Percentiles rank a stretch among this genome's conserved stretches.
These are phyloP conservation scores for Myotis davidii DNA, from an alignment of 2,113 vertebrate genomes.

Conservation along the genomic window DNA sequence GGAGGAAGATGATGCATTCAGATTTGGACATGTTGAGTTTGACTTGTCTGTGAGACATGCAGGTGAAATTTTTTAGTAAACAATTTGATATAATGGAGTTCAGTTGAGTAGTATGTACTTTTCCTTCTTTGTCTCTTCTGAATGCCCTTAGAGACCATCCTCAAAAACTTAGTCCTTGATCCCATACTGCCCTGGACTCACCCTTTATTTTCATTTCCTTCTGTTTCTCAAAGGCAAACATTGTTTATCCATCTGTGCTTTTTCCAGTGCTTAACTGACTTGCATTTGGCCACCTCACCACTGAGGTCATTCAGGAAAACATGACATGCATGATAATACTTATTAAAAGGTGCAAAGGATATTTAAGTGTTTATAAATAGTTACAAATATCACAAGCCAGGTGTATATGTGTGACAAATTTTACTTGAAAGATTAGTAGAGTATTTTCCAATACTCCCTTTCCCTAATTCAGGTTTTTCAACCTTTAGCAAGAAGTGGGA, in stretches of 20 bases:
- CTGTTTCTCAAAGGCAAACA: not conserved
- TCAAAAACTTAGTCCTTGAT: not conserved
- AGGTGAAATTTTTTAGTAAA: not conserved
- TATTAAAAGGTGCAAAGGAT: not conserved
- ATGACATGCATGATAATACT: not conserved
- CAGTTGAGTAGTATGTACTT: not conserved
- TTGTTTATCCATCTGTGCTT: not conserved
- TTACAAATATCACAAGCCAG: not conserved
- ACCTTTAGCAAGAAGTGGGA: not conserved
- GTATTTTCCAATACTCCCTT: not conserved
- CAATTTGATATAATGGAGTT: slow-evolving; percentile 17
- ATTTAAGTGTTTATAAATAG: slow-evolving; percentile 12
- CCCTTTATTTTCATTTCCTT: not conserved
- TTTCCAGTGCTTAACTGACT: slow-evolving; percentile 16
- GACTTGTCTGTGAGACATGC: not conserved
- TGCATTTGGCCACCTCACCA: not conserved
- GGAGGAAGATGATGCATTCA: not conserved
- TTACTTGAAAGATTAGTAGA: not conserved
- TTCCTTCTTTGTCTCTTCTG: not conserved
- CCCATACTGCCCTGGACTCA: not conserved
- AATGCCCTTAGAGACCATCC: not conserved
- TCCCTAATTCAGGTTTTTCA: not conserved
- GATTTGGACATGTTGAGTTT: not conserved
- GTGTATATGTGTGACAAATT: not conserved
- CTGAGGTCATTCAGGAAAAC: not conserved